phyloP scores from a whole-genome alignment of 2,888 invertebrate genomes.

The Drosophila falleni region DNA sequence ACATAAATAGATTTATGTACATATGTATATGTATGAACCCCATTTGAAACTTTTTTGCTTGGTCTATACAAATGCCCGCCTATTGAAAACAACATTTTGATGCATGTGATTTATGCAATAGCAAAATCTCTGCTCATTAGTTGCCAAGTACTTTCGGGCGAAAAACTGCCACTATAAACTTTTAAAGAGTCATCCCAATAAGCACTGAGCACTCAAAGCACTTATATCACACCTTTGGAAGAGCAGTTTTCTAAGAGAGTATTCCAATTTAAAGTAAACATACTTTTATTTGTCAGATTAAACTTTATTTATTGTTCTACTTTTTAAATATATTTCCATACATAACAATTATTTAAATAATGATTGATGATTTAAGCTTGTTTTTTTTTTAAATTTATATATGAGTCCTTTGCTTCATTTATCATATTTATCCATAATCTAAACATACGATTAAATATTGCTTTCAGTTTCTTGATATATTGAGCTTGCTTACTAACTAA shows the following conservation, averaged over 20 bases:
- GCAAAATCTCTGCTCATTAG: conserved; percentile 73
- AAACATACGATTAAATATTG: neutral
- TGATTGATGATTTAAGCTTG: neutral
- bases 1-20: conserved; percentile 29
- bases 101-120: conserved; percentile 75
- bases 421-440: neutral
- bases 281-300: neutral
- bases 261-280: neutral
- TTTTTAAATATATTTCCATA: neutral
- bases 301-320: conserved; percentile 1
- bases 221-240: conserved; percentile 14
- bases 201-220: conserved; percentile 3
- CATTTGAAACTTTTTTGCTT: conserved; percentile 63
- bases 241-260: neutral
- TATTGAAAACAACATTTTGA: conserved; percentile 77
- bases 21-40: conserved; percentile 23
- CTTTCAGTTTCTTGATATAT: neutral
- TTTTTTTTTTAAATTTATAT: neutral
- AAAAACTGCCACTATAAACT: conserved; percentile 47
- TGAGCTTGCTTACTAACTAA: no score
- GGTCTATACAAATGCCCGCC: conserved; percentile 46
- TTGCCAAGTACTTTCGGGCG: conserved; percentile 50
- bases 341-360: neutral
- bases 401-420: neutral
- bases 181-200: conserved; percentile 42